A percentile compares a stretch with the other conserved stretches of the same genome.
Evolutionary conservation across 2,888 invertebrate genomes (phyloP).

Genomic region (Amphiduros pacificus): DNA sequence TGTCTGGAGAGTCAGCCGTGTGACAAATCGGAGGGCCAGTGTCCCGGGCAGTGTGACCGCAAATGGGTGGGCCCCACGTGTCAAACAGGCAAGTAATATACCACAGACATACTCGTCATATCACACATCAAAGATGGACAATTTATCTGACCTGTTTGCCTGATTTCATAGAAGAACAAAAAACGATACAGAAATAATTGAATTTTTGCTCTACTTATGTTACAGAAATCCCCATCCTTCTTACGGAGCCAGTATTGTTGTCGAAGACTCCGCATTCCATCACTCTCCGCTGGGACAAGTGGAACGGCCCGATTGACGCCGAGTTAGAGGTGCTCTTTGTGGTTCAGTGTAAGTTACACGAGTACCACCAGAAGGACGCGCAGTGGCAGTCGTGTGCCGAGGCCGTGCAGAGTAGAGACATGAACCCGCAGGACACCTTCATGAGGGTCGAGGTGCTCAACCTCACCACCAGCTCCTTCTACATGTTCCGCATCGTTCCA

Average conservation of each 20-base stretch:
- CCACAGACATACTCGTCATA: not conserved
- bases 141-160: not conserved
- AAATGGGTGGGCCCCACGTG: conserved; percentile 43
- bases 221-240: not conserved
- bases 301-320: not conserved
- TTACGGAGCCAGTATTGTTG: not conserved
- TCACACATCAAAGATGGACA: not conserved
- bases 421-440: not conserved
- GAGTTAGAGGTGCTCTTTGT: not conserved
- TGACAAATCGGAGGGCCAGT: conserved; percentile 40
- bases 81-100: conserved; percentile 28
- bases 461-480: conserved; percentile 20
- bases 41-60: conserved; percentile 40
- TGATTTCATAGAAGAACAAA: too few species aligned
- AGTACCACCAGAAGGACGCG: not conserved
- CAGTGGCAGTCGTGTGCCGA: not conserved
- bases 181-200: too few species aligned
- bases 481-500: conserved; percentile 23
- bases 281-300: not conserved
- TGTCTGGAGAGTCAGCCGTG: conserved; percentile 40
- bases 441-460: conserved; percentile 2
- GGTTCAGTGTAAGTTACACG: not conserved
- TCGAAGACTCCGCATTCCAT: not conserved
- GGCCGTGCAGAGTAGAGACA: not conserved
- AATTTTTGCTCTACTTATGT: too few species aligned